phyloP scores from a whole-genome alignment of 1,140 invertebrate species.

The Sycophila sp. region DNA sequence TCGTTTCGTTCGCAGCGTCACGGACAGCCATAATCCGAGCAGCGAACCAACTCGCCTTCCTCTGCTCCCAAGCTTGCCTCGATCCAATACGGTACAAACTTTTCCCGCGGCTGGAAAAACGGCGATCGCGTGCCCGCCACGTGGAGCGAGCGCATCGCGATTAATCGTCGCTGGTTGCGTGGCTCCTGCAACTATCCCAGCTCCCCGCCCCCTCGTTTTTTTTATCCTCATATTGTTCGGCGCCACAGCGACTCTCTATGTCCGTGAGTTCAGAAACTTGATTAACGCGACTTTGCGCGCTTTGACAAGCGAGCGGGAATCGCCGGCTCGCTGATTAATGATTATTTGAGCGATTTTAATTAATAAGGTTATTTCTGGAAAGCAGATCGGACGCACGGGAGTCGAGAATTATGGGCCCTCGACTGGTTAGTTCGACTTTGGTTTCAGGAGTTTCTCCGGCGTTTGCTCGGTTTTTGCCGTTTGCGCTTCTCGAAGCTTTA shows the following conservation, averaged over 20 bases:
- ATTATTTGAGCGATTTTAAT: slow-evolving; percentile 20
- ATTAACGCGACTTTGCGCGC: not conserved
- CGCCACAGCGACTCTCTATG: no score
- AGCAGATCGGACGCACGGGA: slow-evolving; percentile 20
- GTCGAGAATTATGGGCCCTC: slow-evolving; percentile 21
- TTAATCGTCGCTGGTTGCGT: slow-evolving; percentile 22
- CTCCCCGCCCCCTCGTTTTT: not conserved
- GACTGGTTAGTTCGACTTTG: no score
- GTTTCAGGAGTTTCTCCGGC: no score
- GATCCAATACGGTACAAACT: not conserved
- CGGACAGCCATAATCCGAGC: not conserved
- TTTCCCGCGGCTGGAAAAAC: slow-evolving; percentile 7
- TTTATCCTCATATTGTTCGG: slow-evolving; percentile 26
- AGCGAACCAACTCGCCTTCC: not conserved
- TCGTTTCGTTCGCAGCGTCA: not conserved
- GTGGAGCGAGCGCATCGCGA: slow-evolving; percentile 9
- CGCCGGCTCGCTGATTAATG: slow-evolving; percentile 19
- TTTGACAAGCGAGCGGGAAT: not conserved
- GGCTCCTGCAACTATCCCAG: not conserved
- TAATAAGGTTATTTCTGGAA: slow-evolving; percentile 10
- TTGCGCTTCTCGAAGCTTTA: no score
- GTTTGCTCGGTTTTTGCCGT: no score
- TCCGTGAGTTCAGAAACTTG: no score
- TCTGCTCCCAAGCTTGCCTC: not conserved
- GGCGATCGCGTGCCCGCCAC: not conserved